phyloP scores from a whole-genome alignment of 1,140 invertebrate species.

The Antheraea mylitta region DNA sequence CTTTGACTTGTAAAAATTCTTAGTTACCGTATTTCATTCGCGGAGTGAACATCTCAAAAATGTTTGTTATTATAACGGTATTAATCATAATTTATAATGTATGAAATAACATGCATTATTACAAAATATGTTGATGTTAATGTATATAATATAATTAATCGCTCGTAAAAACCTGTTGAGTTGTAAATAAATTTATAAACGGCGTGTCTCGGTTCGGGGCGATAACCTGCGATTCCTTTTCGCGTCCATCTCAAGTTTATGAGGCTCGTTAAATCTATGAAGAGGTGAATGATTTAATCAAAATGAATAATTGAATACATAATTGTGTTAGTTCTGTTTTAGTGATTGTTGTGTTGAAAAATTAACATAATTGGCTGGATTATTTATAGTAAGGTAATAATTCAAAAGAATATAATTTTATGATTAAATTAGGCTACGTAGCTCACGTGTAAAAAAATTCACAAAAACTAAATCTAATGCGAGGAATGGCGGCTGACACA shows the following conservation, averaged over 20 bases:
- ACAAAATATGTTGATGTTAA: conserved; percentile 12
- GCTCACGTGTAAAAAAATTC: conserved; percentile 44
- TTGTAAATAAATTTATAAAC: conserved; percentile 40
- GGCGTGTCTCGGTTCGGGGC: conserved; percentile 30
- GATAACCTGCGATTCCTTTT: conserved; percentile 33
- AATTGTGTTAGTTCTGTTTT: not conserved
- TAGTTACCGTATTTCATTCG: conserved; percentile 48
- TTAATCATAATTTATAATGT: not conserved
- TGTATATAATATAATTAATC: conserved; percentile 4
- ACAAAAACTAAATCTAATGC: conserved; percentile 63
- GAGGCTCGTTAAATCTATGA: conserved; percentile 21
- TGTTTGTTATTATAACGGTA: not conserved
- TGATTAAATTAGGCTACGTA: not conserved
- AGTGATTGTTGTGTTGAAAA: not conserved
- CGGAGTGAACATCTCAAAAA: conserved; percentile 33
- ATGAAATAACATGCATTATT: conserved; percentile 10
- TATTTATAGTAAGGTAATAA: not conserved
- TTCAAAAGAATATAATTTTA: not conserved
- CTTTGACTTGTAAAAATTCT: conserved; percentile 32
- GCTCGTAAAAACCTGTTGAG: conserved; percentile 37
- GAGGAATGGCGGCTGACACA: conserved; percentile 57
- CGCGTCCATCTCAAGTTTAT: conserved; percentile 30
- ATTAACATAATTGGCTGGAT: not conserved
- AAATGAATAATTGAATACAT: not conserved
- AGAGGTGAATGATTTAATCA: conserved; percentile 5